Base-by-base conservation (phyloP, 2,888 invertebrate genomes). In the Criorhina ranunculi region DNA sequence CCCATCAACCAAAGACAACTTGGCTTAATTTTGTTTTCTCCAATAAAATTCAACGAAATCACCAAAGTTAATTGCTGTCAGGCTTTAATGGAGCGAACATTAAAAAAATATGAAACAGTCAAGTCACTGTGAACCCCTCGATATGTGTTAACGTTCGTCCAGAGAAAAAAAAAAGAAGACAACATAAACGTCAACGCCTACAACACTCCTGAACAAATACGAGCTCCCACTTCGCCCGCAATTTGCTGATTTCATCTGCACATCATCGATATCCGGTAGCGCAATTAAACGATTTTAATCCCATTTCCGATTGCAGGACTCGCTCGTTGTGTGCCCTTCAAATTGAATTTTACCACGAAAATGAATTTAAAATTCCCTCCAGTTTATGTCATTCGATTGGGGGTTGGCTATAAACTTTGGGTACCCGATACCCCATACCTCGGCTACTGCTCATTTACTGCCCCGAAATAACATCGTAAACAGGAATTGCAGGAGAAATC, bases 281-380 rank as follows among this genome's bases (percentile, higher is more conserved):
- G 40, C 62, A 73, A 73, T 62, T 62, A 24, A 42, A 62, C 17
- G 37, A 19, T 24, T 59, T 70, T 78, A 72, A 79, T 72, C 19
- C 69, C 64, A 35, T 79, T 79, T 60, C 49, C 37, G 49, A 70
- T 42, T 57, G n/a, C 24, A 24, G 24, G 24, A 24, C 24, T 15
- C 12, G 12, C n/a, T n/a, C 2, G 24, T 24, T 4, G 24, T 24
- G 24, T n/a, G 35, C 53, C 49, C 29, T 46, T 24, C 19, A 64
- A 72, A 79, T 79, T 79, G 40, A 79, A 72, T 79, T 72, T 49
- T 24, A 66, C 57, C 70, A 46, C 46, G 37, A 77, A 78, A 62
- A 33, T 55, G 53, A 37, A 67, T 60, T 55, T 53, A 73, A 53
- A 40, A 60, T 19, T 8, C 15, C 17, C 12, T 5, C 12, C 12